A percentile compares a stretch with the other conserved stretches of the same genome.
phyloP scores from a whole-genome alignment of 2,113 vertebrate species.

The Jacana jacana region DNA sequence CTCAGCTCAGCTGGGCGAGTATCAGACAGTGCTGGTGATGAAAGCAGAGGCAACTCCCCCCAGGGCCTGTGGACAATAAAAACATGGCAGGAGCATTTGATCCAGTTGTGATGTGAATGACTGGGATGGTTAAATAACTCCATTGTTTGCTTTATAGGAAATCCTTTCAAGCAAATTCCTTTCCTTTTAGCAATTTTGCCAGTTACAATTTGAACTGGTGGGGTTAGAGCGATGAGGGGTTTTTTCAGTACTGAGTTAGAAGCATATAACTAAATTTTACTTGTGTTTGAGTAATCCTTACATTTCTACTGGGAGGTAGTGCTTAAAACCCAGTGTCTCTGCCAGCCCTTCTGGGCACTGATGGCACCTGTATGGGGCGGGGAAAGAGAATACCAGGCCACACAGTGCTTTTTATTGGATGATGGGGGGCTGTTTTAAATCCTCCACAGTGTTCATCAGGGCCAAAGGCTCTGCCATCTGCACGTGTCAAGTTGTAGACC shows the following conservation, averaged over 20 bases:
- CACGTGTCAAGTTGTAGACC: neutral
- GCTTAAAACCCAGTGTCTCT: neutral
- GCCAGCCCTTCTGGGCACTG: neutral
- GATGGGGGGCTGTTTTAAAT: neutral
- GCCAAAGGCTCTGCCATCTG: neutral
- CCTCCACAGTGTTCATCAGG: neutral
- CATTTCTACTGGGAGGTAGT: neutral
- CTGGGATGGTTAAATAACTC: neutral
- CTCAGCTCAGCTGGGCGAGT: neutral
- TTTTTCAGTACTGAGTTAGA: neutral
- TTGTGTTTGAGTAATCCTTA: neutral
- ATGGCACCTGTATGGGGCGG: accelerated
- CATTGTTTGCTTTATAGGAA: neutral
- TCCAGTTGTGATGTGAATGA: neutral
- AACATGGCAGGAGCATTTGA: neutral
- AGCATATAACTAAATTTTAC: neutral
- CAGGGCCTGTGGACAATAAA: neutral
- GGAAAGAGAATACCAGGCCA: neutral
- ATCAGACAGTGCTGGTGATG: neutral
- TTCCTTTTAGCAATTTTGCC: neutral
- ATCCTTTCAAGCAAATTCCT: neutral
- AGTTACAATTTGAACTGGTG: neutral
- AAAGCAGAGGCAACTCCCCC: neutral
- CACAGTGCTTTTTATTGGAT: neutral
- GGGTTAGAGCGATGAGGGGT: neutral